Evolutionary conservation across 2,113 vertebrate genomes (phyloP), one percentile per base, ranked within the genome.

Genomic region (Danionella cerebrum): DNA sequence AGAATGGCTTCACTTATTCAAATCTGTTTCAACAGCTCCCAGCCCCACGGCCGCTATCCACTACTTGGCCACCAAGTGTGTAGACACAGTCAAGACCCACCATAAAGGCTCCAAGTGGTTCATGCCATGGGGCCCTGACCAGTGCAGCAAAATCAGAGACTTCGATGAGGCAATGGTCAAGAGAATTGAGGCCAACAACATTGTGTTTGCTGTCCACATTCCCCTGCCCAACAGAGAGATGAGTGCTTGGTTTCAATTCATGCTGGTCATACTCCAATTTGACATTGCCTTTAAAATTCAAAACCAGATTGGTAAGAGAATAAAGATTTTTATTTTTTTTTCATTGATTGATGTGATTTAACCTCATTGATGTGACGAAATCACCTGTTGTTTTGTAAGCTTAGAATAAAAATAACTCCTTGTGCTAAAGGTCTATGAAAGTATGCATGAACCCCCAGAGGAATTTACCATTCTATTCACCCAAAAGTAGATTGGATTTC

Each of bases 221-320:
- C 96, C 96, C 0, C 84, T 87, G 55, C 89, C 84, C 3, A 54
- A 67, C 71, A 93, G 90, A 78, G 94, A 99, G 88, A 98, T 99
- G 96, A 99, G 91, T 73, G 86, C 96, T 57, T 99, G 96, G 96
- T 99, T 99, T 87, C 96, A 99, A 78, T 99, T 98, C 73, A 96
- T 99, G 90, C 83, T 99, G 2, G 89, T 97, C 75, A 90, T 99
- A 83, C 84, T 99, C 74, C 93, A 99, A 74, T 87, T 98, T 72
- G 94, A 99, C 84, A 96, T 99, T 0, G 92, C 91, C 0, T 99
- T 95, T 79, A 96, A 93, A 85, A 79, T 91, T 71, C 75, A 90
- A 85, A 99, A 99, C 16, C 91, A 93, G 72, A 94, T 99, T 4
- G 90, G 96, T 98, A 81, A 94, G 18, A 19, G 22, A 41, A 5